Conservation (phyloP, 2,888 invertebrate species). For the Tetanocera ferruginea region DNA sequence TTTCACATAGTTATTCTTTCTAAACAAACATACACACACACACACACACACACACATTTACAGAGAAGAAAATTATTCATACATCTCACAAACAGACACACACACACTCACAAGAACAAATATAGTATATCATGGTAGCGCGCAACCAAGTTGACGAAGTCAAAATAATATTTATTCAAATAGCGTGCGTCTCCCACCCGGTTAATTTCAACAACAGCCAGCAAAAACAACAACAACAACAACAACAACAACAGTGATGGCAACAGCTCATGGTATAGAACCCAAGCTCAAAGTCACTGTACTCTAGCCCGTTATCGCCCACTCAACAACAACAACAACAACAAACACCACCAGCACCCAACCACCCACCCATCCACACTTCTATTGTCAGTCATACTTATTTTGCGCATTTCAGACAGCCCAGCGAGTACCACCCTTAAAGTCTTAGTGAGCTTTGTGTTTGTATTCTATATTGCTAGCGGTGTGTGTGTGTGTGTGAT, state of each 20-base stretch:
- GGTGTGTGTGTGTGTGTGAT: not conserved
- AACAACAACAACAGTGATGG: not conserved
- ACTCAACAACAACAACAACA: not conserved
- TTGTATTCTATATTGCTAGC: not conserved
- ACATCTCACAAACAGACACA: conserved; percentile 38
- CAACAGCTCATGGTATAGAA: not conserved
- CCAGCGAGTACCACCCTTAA: conserved; percentile 29
- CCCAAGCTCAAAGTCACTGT: too few relatives aligned
- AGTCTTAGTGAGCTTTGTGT: not conserved
- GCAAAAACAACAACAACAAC: not conserved
- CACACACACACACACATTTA: conserved; percentile 34
- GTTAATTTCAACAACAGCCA: conserved; percentile 60
- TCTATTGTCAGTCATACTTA: not conserved
- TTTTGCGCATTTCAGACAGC: conserved; percentile 1
- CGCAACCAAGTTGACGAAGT: conserved; percentile 28
- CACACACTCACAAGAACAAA: conserved; percentile 24
- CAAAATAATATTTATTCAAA: conserved; percentile 62
- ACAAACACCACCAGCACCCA: not conserved
- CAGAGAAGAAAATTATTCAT: conserved; percentile 17
- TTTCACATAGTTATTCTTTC: conserved; percentile 61
- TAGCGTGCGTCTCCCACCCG: conserved; percentile 60
- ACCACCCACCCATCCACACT: conserved; percentile 13
- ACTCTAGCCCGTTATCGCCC: not conserved
- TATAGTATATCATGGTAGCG: conserved; percentile 22
- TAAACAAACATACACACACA: conserved; percentile 45